Base-by-base conservation (phyloP, 2,113 vertebrate species). In the Dasyornis broadbenti region DNA sequence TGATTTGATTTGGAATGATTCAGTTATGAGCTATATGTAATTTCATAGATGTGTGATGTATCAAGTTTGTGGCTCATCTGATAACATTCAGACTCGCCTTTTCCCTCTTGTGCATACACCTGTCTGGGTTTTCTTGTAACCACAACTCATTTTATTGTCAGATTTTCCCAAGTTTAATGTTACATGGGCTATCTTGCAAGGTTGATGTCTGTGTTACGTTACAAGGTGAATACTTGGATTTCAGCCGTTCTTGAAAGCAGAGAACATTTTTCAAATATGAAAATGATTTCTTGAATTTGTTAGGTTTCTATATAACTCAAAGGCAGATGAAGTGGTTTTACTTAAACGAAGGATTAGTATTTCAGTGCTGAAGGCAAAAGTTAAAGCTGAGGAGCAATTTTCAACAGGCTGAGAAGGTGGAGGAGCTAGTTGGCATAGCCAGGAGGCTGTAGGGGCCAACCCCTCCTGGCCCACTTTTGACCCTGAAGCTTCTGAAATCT, bases 1-100 rank as follows among this genome's bases (percentile, higher is more conserved):
- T 95, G 96, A 97, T 95, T 90, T 81, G 77, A 97, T 96, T 97
- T 97, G 56, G 73, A 92, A 82, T 82, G 18, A 95, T 95, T 89
- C 37, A 53, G 24, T 95, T 94, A 86, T 75, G 77, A 94, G 33
- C 69, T 92, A 60, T 81, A 84, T 47, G 52, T 84, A 81, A 94
- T 96, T 94, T 94, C 61, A 71, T 75, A 79, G 77, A 76, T 78
- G 80, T 89, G 92, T 66, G 79, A 92, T 93, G 63, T 90, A 73
- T 96, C 80, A 94, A 73, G 68, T 95, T 94, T 84, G 72, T 88
- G 50, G 59, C 60, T 93, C 64, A 54, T 72, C 56, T 49, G 61
- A 69, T 65, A 72, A 69, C 0, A 0, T 81, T 90, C 63, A 86
- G 89, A 47, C 30, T 83, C 6, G 13, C 69, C 64, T 26, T 82